Percentiles rank a stretch among this genome's conserved stretches.
phyloP scores from a whole-genome alignment of 2,888 invertebrate species.

The Onchidella celtica region DNA sequence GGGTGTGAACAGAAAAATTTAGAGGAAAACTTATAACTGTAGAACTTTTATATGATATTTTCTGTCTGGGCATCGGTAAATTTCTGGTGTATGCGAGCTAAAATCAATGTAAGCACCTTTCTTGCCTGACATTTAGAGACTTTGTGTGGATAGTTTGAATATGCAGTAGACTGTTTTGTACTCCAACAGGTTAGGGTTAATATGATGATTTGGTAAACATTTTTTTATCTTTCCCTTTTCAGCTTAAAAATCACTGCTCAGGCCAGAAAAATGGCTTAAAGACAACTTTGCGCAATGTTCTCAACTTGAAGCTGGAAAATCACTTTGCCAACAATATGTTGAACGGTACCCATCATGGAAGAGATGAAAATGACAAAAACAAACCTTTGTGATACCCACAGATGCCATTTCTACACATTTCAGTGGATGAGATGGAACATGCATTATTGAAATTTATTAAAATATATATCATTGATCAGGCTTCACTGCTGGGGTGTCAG shows the following conservation, averaged over 20 bases:
- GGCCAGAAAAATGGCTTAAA: conserved; percentile 43
- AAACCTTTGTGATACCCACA: conserved; percentile 46
- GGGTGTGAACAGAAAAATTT: too few species aligned
- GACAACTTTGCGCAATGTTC: conserved; percentile 25
- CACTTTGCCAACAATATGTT: conserved; percentile 40
- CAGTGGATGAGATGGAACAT: conserved; percentile 24
- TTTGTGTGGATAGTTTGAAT: too few species aligned
- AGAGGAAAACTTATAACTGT: too few species aligned
- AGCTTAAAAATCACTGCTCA: conserved; percentile 39
- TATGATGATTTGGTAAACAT: too few species aligned
- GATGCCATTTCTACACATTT: conserved; percentile 9
- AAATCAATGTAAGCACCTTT: too few species aligned
- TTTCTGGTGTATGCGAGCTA: too few species aligned
- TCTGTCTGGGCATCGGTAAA: too few species aligned
- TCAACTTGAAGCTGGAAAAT: conserved; percentile 40
- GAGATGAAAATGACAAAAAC: conserved; percentile 24
- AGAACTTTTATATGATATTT: too few species aligned
- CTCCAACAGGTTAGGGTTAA: too few species aligned
- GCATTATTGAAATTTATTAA: neutral
- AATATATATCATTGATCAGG: neutral
- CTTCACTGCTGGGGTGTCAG: conserved; percentile 3
- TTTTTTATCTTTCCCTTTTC: neutral
- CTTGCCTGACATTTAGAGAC: too few species aligned
- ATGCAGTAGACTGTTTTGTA: too few species aligned
- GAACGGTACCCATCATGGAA: conserved; percentile 22